Evolutionary conservation across 2,888 invertebrate genomes (phyloP), one percentile per base, ranked within the genome.

Genomic region (Brenthis hecate): DNA sequence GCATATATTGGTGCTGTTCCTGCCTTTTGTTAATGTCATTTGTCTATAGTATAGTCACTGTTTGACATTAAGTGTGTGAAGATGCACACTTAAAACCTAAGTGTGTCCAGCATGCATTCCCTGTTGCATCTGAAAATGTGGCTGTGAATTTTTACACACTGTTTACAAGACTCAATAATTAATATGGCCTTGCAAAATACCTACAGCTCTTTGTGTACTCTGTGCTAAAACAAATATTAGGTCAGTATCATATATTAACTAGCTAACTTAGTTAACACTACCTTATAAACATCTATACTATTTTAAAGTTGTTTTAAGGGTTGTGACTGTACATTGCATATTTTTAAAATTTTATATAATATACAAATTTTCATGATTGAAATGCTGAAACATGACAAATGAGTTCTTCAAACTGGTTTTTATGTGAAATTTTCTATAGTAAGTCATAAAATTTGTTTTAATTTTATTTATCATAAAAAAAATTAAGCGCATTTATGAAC

Each of bases 91-190:
- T 43, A 60, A 43, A 13, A 19, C 47, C 19, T n/a, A 14, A 47
- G n/a, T 61, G 62, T 62, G 47, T 43, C 28, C 66, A 51, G 58
- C 55, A 13, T 58, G 66, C 66, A 66, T 70, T 66, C 69, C 69
- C 62, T 13, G 32, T 62, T 56, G 63, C 63, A 70, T 66, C 66
- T 70, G 36, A 66, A 61, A 19, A 63, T 70, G 69, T 70, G 69
- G 69, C 69, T 70, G 69, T 70, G 69, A 70, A 66, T 57, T 70
- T 69, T 70, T 70, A 70, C 66, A 68, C 68, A 60, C 65, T 28
- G 57, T 70, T 58, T 70, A 70, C 69, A 66, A 70, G 53, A 66
- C 51, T 69, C 32, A 4, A 50, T 48, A 48, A 66, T 19, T 51
- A 53, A 66, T 58, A 57, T 60, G 66, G 66, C 66, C 66, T 69